These are phyloP conservation scores for Trisateles emortualis DNA, from an alignment of 2,888 invertebrate species.

Conservation along the genomic window DNA sequence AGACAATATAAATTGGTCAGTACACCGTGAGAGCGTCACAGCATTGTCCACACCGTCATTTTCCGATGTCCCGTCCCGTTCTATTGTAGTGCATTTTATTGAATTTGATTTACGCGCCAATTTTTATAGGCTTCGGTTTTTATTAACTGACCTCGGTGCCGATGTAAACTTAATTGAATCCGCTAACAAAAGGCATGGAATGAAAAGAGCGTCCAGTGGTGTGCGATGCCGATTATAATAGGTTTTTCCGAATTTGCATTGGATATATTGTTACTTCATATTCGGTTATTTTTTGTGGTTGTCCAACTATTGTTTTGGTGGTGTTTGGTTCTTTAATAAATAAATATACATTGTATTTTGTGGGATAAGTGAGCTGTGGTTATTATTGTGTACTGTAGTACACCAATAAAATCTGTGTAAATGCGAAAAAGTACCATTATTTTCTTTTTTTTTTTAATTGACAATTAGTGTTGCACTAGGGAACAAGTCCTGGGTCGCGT, in stretches of 20 bases:
- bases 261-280: conserved; percentile 78
- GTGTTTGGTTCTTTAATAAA: background rate
- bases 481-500: too few species aligned
- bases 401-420: too few species aligned
- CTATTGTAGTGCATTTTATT: conserved; percentile 83
- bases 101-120: conserved; percentile 85
- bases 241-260: conserved; percentile 83
- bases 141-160: conserved; percentile 85
- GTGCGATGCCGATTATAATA: conserved; percentile 86
- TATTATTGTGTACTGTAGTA: too few species aligned
- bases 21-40: conserved; percentile 36
- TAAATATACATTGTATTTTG: too few species aligned
- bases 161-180: conserved; percentile 87
- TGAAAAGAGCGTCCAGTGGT: conserved; percentile 85
- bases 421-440: too few species aligned
- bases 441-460: too few species aligned
- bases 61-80: conserved; percentile 66
- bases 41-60: conserved; percentile 74
- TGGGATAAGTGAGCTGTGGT: too few species aligned
- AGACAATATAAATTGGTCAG: conserved; percentile 32
- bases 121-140: conserved; percentile 85
- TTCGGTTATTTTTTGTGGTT: conserved; percentile 77
- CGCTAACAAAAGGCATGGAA: conserved; percentile 83
- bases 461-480: too few species aligned
- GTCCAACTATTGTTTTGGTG: conserved; percentile 69